phyloP scores from a whole-genome alignment of 2,888 invertebrate species.

The Lycocerus yunnanus region DNA sequence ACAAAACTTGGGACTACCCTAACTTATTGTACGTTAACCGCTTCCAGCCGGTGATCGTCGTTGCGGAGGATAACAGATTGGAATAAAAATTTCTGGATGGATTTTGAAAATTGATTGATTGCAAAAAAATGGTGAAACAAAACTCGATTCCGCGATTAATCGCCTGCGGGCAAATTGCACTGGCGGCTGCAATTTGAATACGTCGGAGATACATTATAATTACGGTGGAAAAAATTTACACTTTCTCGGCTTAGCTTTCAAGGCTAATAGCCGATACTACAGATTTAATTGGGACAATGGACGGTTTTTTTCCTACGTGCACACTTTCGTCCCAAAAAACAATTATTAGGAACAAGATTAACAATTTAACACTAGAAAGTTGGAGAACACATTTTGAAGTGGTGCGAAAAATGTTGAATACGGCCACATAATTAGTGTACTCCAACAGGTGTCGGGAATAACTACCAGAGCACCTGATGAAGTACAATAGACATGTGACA shows the following conservation, averaged over 20 bases:
- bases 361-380: background rate
- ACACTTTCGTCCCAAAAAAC: background rate
- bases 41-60: background rate
- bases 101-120: no score
- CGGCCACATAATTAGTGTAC: constrained; percentile 94
- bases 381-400: background rate
- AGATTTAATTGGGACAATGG: background rate
- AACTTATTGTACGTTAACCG: background rate
- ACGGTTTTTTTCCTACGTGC: background rate
- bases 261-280: background rate
- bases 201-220: background rate
- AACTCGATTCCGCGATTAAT: background rate
- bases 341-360: background rate
- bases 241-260: background rate
- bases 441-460: constrained; percentile 98
- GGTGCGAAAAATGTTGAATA: constrained; percentile 46
- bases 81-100: background rate
- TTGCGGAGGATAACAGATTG: background rate
- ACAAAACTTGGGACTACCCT: background rate
- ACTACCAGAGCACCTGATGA: constrained; percentile 99
- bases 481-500: constrained; percentile 98
- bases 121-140: no score
- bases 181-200: background rate
- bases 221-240: background rate
- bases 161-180: background rate